Conservation (phyloP, 2,888 invertebrate genomes). For the Stenurella melanura region DNA sequence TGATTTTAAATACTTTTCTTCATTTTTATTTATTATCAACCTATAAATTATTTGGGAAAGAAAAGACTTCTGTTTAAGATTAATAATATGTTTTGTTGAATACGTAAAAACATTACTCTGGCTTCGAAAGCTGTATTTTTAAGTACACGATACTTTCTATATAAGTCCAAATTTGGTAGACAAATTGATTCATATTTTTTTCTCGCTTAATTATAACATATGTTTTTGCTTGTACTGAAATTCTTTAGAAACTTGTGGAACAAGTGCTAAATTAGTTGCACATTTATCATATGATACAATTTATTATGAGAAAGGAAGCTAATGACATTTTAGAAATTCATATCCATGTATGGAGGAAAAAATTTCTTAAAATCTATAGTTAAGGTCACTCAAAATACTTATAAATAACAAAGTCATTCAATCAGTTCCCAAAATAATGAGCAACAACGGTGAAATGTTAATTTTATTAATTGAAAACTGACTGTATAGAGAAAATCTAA, state of each 20-base stretch:
- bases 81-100: neutral
- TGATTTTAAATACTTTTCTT: too few relatives aligned
- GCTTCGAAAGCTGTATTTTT: constrained; percentile 1
- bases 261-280: constrained; percentile 17
- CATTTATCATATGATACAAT: constrained; percentile 12
- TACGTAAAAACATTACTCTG: neutral
- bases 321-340: neutral
- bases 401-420: too few relatives aligned
- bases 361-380: neutral
- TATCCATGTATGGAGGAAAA: neutral
- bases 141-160: constrained; percentile 24
- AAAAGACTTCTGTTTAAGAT: neutral
- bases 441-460: too few relatives aligned
- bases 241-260: neutral
- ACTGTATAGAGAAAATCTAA: too few relatives aligned
- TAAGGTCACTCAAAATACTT: too few relatives aligned
- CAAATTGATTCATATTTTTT: constrained; percentile 33
- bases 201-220: constrained; percentile 13
- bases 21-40: too few relatives aligned
- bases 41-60: too few relatives aligned
- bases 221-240: neutral
- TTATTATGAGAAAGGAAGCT: neutral
- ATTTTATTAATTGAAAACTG: too few relatives aligned
- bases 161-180: constrained; percentile 29
- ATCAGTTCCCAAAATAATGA: too few relatives aligned